Conservation (phyloP, 2,113 vertebrate species). For the Plecotus auritus region DNA sequence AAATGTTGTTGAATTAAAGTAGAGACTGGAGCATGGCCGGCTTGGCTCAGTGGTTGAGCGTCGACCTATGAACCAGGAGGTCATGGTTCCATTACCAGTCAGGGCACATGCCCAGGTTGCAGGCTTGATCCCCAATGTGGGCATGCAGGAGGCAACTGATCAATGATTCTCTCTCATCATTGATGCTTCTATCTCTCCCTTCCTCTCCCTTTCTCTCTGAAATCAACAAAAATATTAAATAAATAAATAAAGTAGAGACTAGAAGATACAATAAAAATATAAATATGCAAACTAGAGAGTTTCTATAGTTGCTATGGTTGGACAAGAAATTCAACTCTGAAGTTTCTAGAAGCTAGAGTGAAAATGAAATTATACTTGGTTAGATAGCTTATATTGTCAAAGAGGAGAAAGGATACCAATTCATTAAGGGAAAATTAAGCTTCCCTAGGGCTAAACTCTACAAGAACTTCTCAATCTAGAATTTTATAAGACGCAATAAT, state of each 20-base stretch:
- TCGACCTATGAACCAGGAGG: no score
- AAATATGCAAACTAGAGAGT: background rate
- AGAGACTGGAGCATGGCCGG: background rate
- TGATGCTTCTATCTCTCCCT: no score
- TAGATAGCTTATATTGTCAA: background rate
- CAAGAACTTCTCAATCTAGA: background rate
- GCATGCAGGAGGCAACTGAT: no score
- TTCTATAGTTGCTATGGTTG: background rate
- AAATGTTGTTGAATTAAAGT: constrained; percentile 18
- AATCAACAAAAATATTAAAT: no score
- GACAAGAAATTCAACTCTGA: constrained; percentile 17
- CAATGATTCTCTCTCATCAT: no score
- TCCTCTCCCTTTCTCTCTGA: no score
- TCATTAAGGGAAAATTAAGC: background rate
- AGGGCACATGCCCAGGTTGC: no score
- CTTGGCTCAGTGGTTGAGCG: no score
- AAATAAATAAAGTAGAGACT: background rate
- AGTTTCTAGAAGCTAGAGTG: background rate
- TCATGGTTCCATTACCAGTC: no score
- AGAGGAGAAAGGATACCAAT: background rate
- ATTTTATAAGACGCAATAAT: background rate
- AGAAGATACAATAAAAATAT: constrained; percentile 13
- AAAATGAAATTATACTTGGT: background rate
- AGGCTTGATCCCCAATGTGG: no score
- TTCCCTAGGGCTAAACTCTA: background rate